Evolutionary conservation across 2,113 vertebrate genomes (phyloP), one percentile per base, ranked within the genome.

Genomic region (Pterocles orientalis): DNA sequence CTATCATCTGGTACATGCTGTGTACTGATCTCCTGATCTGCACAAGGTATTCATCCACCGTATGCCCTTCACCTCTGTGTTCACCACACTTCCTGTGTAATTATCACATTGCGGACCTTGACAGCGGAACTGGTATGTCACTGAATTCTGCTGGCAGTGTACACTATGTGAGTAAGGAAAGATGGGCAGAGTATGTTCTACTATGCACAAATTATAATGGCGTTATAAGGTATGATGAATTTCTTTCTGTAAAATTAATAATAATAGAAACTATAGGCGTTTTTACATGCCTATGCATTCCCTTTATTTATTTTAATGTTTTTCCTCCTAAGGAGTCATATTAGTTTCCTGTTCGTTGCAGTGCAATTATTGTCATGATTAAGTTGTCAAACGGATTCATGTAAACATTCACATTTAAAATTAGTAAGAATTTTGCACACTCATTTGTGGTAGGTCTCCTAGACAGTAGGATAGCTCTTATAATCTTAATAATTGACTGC

Each of bases 21-120:
- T 91, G 81, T 80, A 73, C 92, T 91, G 87, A 96, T 94, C 94
- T 95, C 57, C 91, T 82, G 94, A 95, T 96, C 90, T 96, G 77
- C 84, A 71, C 87, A 28, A 84, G 73, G 81, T 51, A 66, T 94
- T 97, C 61, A 84, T 91, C 96, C 90, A 96, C 83, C 82, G 64
- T 56, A 33, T 84, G 84, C 84, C 96, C 90, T 95, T 93, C 84
- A 58, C 84, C 3, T 3, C 81, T 48, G 17, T 29, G 77, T 45
- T 89, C 92, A 51, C 86, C 87, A n/a, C 84, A 39, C 84, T 92
- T 89, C 84, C 92, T 84, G 0, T 2, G 0, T 16, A 0, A 18
- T 28, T 89, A 95, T 96, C 96, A 76, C 53, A 15, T 19, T 47
- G 75, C 64, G 71, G 70, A 48, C 85, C 62, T 90, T 93, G 88